Evolutionary conservation across 2,888 invertebrate species (phyloP), one percentile per base, ranked within the genome.

Genomic region (Lissonota sp.): DNA sequence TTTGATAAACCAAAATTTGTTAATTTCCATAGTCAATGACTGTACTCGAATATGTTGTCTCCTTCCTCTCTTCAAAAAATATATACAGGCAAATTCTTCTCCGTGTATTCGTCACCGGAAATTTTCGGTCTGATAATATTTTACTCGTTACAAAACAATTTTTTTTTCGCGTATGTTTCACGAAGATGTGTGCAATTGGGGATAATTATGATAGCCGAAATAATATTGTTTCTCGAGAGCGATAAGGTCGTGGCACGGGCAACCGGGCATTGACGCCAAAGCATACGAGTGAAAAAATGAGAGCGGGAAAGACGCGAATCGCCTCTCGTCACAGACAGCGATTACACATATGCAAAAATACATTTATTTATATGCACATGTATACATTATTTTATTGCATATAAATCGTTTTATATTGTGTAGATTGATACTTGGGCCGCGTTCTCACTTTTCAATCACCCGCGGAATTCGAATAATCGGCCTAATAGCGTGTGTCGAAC

Each of bases 381-480:
- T 49, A 40, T 60, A 64, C 14, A 8, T 14, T 39, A 14, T 26
- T 26, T 7, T 63, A 63, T 46, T 49, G 14, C 5, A 5, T 60
- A 39, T 60, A 39, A 12, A 39, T n/a, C 12, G 51, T 14, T n/a
- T n/a, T 53, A 55, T 55, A 16, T 55, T 12, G 49, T 55, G 49
- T 58, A 64, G 46, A 79, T 42, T 14, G 49, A 75, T 62, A 66
- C 76, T 63, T 46, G 84, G 82, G 82, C 80, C 55, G 12, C n/a
- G 26, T 40, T 37, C 67, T 69, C 71, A 80, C 73, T 67, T 81
- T 76, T 51, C 70, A 84, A 86, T 90, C 90, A 87, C 88, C 84
- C 86, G 80, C 85, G 89, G 90, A 89, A 90, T 90, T 89, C 89
- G 86, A 90, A 88, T 91, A 90, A 91, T 90, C 90, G 87, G 90